Evolutionary conservation across 2,888 invertebrate species (phyloP), one percentile per base, ranked within the genome.

Genomic region (Beris morrisii): DNA sequence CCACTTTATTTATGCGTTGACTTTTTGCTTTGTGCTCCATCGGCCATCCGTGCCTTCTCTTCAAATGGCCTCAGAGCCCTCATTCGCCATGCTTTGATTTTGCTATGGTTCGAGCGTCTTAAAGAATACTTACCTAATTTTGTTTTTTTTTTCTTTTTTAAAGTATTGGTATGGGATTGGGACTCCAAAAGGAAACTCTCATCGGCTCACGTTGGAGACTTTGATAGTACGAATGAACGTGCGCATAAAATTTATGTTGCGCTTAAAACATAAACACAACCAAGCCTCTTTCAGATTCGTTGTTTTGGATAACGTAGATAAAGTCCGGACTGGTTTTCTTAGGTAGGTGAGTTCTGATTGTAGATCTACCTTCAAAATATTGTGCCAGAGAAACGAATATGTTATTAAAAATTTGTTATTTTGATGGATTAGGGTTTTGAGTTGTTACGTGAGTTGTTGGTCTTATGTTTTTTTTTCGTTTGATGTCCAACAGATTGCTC

Each of bases 181-280:
- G 5, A 38, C 9, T 9, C 7, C 5, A 38, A 38, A 38, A 38
- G 3, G 38, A 38, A 38, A 38, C 9, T 38, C 38, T 13, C 6
- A 11, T 13, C 9, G 15, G 15, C 2, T 6, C n/a, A 48, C 15
- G 12, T 3, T 11, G 15, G 5, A 1, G 15, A 12, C 48, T 6
- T 13, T 15, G 15, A 12, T 48, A 48, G 12, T 13, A 48, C 48
- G 4, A 15, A 43, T 44, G 57, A 57, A 57, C 57, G 57, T 57
- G 57, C 44, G 57, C 44, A 57, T 57, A 57, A 57, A 57, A 57
- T 57, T 57, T 57, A 57, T 57, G 57, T 57, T 57, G 57, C 45
- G 57, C 45, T 57, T 57, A 57, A 43, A 43, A 57, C n/a, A 57
- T 38, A 38, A 38, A 38, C 38, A 9, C 38, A 38, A 38, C 15